phyloP scores from a whole-genome alignment of 2,797 vertebrate genomes.

The Molossus molossus region DNA sequence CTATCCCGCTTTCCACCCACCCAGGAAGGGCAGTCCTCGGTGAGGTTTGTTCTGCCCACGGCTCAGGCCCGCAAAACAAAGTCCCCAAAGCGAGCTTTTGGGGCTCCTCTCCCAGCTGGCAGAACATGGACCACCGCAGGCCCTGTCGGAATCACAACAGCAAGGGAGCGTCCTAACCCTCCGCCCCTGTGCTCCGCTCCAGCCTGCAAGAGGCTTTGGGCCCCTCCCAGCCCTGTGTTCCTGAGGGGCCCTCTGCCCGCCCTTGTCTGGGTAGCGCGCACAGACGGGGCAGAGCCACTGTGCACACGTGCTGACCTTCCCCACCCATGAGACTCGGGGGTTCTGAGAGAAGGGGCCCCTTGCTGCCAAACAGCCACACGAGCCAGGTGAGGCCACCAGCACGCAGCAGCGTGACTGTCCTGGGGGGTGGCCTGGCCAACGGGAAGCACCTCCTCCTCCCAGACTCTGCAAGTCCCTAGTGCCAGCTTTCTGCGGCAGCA shows the following conservation, averaged over 20 bases:
- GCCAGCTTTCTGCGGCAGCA: background rate
- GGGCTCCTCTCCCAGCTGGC: background rate
- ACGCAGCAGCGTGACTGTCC: rapidly evolving
- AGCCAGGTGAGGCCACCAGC: background rate
- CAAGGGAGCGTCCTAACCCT: no score
- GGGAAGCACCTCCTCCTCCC: background rate
- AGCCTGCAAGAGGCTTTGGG: no score
- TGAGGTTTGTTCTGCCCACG: background rate
- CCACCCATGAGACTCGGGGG: no score
- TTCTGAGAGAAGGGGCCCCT: background rate
- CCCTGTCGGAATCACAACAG: background rate
- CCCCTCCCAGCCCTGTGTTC: background rate
- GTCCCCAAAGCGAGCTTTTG: background rate
- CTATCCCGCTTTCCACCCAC: rapidly evolving
- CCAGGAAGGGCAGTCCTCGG: background rate
- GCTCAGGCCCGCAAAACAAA: background rate
- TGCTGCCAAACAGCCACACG: background rate
- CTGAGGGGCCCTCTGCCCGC: no score
- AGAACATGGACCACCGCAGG: background rate
- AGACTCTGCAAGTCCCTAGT: background rate
- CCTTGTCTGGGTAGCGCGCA: background rate
- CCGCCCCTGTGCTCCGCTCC: background rate
- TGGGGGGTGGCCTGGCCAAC: background rate
- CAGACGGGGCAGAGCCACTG: background rate
- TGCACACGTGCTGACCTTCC: background rate